A percentile compares a stretch with the other conserved stretches of the same genome.
Conservation (phyloP, 2,113 vertebrate genomes). For the Motacilla tschutschensis region DNA sequence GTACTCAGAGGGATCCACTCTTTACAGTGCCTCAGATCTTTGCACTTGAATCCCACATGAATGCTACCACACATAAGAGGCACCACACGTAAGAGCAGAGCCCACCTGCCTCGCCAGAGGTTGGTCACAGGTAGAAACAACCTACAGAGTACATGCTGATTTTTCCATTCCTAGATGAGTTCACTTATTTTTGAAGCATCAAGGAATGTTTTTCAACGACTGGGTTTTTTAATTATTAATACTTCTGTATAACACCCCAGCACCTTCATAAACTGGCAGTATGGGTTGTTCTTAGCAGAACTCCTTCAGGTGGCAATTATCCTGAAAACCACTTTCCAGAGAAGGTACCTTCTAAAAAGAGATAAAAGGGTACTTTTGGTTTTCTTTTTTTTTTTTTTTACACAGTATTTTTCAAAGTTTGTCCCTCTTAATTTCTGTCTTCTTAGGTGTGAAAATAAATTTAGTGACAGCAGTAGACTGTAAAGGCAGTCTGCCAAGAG, state of each 20-base stretch:
- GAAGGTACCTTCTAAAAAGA: neutral
- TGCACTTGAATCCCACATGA: neutral
- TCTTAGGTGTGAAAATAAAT: neutral
- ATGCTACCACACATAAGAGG: neutral
- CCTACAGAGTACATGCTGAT: neutral
- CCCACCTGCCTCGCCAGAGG: neutral
- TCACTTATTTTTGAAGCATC: neutral
- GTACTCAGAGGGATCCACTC: neutral
- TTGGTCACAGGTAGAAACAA: neutral
- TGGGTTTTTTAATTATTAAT: neutral
- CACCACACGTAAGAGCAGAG: neutral
- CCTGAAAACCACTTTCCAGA: neutral
- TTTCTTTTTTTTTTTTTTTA: neutral
- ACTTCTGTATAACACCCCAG: neutral
- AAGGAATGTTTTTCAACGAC: neutral
- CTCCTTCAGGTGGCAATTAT: neutral
- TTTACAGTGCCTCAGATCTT: neutral
- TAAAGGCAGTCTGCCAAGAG: slow-evolving; percentile 9
- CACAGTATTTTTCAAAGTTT: neutral
- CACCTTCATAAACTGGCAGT: neutral
- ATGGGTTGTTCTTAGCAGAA: neutral
- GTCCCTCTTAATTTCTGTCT: neutral
- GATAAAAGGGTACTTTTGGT: neutral
- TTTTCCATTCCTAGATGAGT: neutral
- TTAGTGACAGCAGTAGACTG: neutral